These are phyloP conservation scores for Falco novaeseelandiae DNA, from an alignment of 2,797 vertebrate species.

Conservation along the genomic window DNA sequence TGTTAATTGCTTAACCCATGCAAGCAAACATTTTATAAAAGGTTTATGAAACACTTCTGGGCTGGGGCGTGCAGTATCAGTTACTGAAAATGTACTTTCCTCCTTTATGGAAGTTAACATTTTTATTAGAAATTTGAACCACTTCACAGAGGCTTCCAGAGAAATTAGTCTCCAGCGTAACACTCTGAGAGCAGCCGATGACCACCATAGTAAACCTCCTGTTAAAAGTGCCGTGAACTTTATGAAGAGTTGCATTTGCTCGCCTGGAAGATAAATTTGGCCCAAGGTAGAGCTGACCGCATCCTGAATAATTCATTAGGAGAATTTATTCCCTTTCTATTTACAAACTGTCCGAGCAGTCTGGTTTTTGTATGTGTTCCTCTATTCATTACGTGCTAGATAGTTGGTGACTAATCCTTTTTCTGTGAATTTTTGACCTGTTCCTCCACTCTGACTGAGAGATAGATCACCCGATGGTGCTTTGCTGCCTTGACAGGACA, in stretches of 20 bases:
- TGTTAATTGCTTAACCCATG: neutral
- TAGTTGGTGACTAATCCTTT: neutral
- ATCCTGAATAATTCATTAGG: neutral
- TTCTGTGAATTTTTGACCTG: rapidly evolving
- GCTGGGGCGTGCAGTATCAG: rapidly evolving
- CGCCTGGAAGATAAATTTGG: neutral
- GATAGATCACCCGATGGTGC: rapidly evolving
- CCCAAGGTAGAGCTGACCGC: neutral
- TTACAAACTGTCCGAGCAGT: neutral
- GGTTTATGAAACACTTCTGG: neutral
- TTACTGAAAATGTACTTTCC: neutral
- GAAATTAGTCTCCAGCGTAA: neutral
- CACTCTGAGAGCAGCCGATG: rapidly evolving
- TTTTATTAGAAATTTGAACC: constrained; percentile 10
- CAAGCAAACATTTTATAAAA: neutral
- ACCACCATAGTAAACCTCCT: neutral
- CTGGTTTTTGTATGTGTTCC: neutral
- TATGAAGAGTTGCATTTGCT: neutral
- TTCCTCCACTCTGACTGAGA: neutral
- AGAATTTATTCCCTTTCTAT: neutral
- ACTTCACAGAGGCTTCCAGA: neutral
- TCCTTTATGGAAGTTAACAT: neutral
- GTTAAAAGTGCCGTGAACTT: neutral
- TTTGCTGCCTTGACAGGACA: neutral
- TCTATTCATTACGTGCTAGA: rapidly evolving